A percentile compares a stretch with the other conserved stretches of the same genome.
Conservation (phyloP, 2,797 vertebrate species). For the Tenualosa ilisha region DNA sequence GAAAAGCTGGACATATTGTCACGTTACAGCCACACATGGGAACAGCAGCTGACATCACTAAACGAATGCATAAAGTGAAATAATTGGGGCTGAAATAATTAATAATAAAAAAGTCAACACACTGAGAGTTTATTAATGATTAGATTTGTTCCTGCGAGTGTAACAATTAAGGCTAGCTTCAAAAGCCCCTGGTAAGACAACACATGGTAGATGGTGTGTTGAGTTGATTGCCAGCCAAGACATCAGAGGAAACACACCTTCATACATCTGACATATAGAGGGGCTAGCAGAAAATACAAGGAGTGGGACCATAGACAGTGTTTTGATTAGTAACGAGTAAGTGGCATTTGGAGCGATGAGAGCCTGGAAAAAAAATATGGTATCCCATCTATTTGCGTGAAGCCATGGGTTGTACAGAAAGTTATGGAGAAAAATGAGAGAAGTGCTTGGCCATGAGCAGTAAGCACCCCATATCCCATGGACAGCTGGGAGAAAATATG, state of each 20-base stretch:
- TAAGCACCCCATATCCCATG: not conserved
- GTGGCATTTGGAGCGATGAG: not conserved
- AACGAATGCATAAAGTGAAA: slow-evolving; percentile 24
- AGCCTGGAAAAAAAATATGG: not conserved
- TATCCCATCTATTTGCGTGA: not conserved
- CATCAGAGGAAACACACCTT: not conserved
- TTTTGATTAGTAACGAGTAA: not conserved
- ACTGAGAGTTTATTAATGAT: slow-evolving; percentile 21
- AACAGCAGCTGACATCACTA: slow-evolving; percentile 21
- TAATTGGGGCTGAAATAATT: slow-evolving; percentile 22
- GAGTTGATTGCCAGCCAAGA: slow-evolving; percentile 2
- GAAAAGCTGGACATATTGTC: slow-evolving; percentile 14
- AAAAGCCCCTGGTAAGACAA: slow-evolving; percentile 4
- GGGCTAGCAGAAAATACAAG: not conserved
- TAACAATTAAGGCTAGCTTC: slow-evolving; percentile 14
- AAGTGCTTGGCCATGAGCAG: not conserved
- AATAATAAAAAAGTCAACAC: no score
- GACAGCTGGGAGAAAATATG: not conserved
- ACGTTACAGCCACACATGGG: slow-evolving; percentile 17
- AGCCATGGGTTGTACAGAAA: not conserved
- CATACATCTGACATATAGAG: not conserved
- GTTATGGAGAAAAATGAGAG: not conserved
- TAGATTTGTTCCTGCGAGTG: not conserved
- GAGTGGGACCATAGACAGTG: not conserved
- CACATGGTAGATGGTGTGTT: slow-evolving; percentile 8